phyloP scores from a whole-genome alignment of 2,113 vertebrate genomes.

The Carettochelys insculpta region DNA sequence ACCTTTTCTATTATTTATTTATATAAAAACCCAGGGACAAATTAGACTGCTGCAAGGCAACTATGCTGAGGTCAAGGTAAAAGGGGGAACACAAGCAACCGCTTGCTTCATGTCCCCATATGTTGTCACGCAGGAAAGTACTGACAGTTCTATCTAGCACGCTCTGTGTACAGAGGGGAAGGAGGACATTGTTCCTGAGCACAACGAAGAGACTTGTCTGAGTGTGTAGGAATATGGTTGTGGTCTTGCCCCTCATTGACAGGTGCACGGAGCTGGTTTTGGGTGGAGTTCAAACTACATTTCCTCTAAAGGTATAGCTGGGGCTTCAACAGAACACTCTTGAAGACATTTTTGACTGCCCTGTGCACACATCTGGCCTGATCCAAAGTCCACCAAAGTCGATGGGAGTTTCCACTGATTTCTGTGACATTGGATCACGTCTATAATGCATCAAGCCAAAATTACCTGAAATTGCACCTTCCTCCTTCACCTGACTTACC shows the following conservation, averaged over 20 bases:
- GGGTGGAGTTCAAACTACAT: not conserved
- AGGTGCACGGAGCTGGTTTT: not conserved
- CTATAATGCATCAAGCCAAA: not conserved
- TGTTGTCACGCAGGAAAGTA: not conserved
- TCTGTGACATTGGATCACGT: not conserved
- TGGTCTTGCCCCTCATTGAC: not conserved
- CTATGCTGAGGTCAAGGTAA: accelerated
- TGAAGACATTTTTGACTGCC: not conserved
- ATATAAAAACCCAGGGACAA: not conserved
- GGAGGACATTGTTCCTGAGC: not conserved
- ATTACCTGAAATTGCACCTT: not conserved
- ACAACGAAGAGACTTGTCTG: not conserved
- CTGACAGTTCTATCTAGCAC: accelerated
- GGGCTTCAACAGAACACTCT: not conserved
- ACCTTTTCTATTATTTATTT: not conserved
- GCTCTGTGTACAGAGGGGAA: not conserved
- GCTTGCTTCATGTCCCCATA: not conserved
- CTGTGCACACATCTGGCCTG: not conserved
- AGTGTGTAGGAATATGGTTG: not conserved
- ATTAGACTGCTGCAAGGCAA: not conserved
- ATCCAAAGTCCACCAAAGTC: not conserved
- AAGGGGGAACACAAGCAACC: not conserved
- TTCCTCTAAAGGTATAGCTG: not conserved
- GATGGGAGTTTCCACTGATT: not conserved
- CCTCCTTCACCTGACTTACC: not conserved